Percentiles rank a stretch among this genome's conserved stretches.
These are phyloP conservation scores for Hartigia nigra DNA, from an alignment of 2,888 invertebrate genomes.

Conservation along the genomic window DNA sequence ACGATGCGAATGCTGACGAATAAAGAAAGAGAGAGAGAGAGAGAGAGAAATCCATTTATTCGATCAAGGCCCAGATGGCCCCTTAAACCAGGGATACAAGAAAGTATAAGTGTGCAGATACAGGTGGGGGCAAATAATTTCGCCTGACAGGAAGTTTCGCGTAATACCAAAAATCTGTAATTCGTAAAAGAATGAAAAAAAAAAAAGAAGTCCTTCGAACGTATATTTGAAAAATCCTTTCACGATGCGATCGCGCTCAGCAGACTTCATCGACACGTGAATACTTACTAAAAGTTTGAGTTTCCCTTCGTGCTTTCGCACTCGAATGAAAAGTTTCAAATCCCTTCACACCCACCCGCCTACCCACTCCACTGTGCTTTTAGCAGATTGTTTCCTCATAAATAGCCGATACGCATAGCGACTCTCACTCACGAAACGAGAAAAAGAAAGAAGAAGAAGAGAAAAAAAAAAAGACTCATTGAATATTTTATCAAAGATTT, in stretches of 20 bases:
- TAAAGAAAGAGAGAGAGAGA: too few relatives aligned
- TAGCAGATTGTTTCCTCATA: background rate
- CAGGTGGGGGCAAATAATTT: too few relatives aligned
- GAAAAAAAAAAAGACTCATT: background rate
- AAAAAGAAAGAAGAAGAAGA: background rate
- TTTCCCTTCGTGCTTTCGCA: background rate
- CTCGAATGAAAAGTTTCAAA: background rate
- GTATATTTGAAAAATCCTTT: background rate
- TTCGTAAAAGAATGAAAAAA: background rate
- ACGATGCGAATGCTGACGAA: background rate
- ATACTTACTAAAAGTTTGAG: background rate
- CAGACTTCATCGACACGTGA: background rate
- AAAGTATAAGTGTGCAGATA: too few relatives aligned
- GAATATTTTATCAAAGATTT: conserved; percentile 1
- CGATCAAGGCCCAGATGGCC: too few relatives aligned
- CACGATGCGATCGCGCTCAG: background rate
- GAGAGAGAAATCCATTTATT: too few relatives aligned
- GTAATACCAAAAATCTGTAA: background rate
- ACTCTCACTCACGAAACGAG: background rate
- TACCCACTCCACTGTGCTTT: background rate
- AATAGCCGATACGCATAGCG: background rate
- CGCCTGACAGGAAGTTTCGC: background rate
- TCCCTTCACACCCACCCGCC: background rate
- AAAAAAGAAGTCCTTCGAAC: background rate
- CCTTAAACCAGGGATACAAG: too few relatives aligned